Evolutionary conservation across 2,797 vertebrate species (phyloP).

Genomic region (Enteromius fasciolatus): DNA sequence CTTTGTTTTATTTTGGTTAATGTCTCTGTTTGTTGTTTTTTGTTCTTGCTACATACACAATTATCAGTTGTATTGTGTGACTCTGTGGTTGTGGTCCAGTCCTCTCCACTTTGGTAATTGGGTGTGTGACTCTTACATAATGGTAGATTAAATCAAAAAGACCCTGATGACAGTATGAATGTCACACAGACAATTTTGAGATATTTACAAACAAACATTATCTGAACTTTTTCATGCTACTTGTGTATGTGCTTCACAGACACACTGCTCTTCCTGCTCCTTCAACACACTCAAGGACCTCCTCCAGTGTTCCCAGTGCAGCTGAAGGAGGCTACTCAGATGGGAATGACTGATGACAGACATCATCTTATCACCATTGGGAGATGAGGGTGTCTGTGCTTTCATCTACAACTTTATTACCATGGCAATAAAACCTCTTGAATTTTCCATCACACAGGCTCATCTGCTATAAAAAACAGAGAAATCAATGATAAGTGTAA

Average conservation of each 20-base stretch:
- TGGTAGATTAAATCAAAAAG: conserved; percentile 32
- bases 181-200: conserved; percentile 6
- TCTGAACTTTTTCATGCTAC: not conserved
- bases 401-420: conserved; percentile 40
- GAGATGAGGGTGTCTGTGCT: conserved; percentile 23
- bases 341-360: conserved; percentile 42
- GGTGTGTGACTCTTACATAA: conserved; percentile 33
- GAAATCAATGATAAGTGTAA: not conserved
- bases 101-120: conserved; percentile 23
- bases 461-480: not conserved
- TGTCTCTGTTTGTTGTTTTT: not conserved
- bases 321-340: conserved; percentile 29
- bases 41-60: not conserved
- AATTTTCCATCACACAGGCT: not conserved
- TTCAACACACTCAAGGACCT: not conserved
- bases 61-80: conserved; percentile 31
- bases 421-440: not conserved
- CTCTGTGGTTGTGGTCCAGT: conserved; percentile 5
- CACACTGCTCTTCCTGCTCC: conserved; percentile 19
- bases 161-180: conserved; percentile 23
- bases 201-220: conserved; percentile 15
- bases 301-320: not conserved
- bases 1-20: not conserved
- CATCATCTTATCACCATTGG: conserved; percentile 34
- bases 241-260: conserved; percentile 22